Evolutionary conservation across 2,888 invertebrate genomes (phyloP).

Genomic region (Agrochola macilenta): DNA sequence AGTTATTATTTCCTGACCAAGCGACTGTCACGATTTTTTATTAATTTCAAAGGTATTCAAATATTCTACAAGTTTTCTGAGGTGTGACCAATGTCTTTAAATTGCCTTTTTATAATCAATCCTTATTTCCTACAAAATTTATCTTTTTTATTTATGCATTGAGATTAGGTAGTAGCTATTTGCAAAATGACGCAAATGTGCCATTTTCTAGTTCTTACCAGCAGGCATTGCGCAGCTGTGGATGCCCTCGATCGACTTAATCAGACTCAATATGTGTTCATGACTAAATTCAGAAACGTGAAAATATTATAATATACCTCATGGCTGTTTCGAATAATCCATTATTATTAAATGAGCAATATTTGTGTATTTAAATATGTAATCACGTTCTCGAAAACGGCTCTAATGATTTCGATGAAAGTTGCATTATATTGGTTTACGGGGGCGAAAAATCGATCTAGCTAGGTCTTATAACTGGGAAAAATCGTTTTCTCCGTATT

Average conservation of each 20-base stretch:
- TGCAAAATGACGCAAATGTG: background rate
- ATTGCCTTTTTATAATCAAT: slow-evolving; percentile 51
- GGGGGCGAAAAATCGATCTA: no score
- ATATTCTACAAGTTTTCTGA: slow-evolving; percentile 34
- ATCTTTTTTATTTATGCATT: background rate
- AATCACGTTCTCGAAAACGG: no score
- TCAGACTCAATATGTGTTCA: background rate
- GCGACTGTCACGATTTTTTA: slow-evolving; percentile 51
- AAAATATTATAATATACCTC: background rate
- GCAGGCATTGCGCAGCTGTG: background rate
- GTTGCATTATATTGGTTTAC: no score
- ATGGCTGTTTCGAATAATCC: background rate
- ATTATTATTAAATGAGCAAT: no score
- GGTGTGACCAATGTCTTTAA: slow-evolving; percentile 60
- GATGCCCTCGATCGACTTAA: background rate
- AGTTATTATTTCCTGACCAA: slow-evolving; percentile 51
- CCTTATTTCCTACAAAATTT: slow-evolving; percentile 3
- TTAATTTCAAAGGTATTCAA: slow-evolving; percentile 33
- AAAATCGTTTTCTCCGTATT: no score
- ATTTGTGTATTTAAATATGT: no score
- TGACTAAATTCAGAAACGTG: background rate
- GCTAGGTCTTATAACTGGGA: no score
- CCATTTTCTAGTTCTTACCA: slow-evolving; percentile 8
- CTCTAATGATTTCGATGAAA: no score
- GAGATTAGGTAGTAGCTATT: background rate